phyloP scores from a whole-genome alignment of 2,113 vertebrate species.

The Laticauda laticaudata region DNA sequence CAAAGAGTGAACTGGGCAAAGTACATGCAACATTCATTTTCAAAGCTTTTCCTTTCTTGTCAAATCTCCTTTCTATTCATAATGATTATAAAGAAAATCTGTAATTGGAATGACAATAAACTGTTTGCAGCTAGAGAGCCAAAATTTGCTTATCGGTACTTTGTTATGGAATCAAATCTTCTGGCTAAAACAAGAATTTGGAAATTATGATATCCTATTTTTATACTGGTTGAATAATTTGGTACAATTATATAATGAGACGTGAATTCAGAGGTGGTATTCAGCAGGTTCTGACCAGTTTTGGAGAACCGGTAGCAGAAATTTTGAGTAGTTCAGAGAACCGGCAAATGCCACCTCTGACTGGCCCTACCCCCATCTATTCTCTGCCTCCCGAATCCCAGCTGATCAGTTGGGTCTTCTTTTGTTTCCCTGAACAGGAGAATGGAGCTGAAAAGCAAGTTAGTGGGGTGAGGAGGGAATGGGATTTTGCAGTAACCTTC shows the following conservation, averaged over 20 bases:
- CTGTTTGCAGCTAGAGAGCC: not conserved
- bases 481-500: too few species aligned
- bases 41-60: not conserved
- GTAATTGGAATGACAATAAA: not conserved
- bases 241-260: not conserved
- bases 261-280: not conserved
- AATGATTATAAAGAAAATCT: not conserved
- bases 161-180: not conserved
- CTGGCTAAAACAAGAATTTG: not conserved
- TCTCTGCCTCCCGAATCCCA: too few species aligned
- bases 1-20: not conserved
- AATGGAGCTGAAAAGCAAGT: too few species aligned
- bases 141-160: not conserved
- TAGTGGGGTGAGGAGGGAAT: too few species aligned
- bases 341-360: too few species aligned
- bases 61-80: not conserved
- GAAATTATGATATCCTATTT: not conserved
- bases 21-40: not conserved
- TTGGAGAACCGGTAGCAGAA: too few species aligned
- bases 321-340: too few species aligned
- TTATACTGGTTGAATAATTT: not conserved
- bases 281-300: too few species aligned
- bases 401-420: too few species aligned
- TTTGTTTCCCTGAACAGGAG: too few species aligned
- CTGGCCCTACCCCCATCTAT: too few species aligned